Base-by-base conservation (phyloP, 2,797 vertebrate species). In the Sebastes trivittatus region DNA sequence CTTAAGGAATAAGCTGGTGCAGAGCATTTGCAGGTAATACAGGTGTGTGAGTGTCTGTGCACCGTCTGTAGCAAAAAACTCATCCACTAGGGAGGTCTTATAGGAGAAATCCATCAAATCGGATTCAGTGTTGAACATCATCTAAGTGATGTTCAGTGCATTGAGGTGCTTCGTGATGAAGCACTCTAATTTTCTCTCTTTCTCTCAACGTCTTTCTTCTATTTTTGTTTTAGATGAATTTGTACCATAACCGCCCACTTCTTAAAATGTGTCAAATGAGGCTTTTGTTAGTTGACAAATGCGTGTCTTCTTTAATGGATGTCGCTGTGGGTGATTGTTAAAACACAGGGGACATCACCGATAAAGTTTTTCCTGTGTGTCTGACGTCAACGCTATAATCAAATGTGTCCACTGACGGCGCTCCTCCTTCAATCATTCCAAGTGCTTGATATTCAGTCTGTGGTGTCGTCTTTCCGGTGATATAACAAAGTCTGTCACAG, bases 391-490 rank as follows among this genome's bases (percentile, higher is more conserved):
- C 61, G 32, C 68, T 69, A 52, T 52, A 56, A 79, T 87, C 82
- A 80, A 55, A 83, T 55, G 67, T 54, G 3, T 74, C 64, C 58
- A 2, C 76, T 32, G 73, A 78, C 84, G 77, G 78, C 46, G 1
- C 27, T 18, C 18, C 25, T 13, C 54, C 2, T 22, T 72, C 88
- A 75, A 58, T 90, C 87, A 73, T 30, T 74, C 63, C 74, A 16
- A 77, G 75, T 67, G 46, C 69, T 82, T 77, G 72, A 65, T 84
- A 78, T 85, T 80, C 80, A 75, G 67, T 58, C 75, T 56, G 75
- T 7, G 66, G 77, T 86, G 75, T 91, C 82, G 63, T 85, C 73
- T 88, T 87, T 88, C 78, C 75, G 20, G 63, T 80, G 81, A 86
- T 77, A 78, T 82, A 86, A 87, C 80, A 13, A 52, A 54, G 78